These are phyloP conservation scores for Hydrolagus colliei DNA, from an alignment of 2,797 vertebrate genomes.

Conservation along the genomic window DNA sequence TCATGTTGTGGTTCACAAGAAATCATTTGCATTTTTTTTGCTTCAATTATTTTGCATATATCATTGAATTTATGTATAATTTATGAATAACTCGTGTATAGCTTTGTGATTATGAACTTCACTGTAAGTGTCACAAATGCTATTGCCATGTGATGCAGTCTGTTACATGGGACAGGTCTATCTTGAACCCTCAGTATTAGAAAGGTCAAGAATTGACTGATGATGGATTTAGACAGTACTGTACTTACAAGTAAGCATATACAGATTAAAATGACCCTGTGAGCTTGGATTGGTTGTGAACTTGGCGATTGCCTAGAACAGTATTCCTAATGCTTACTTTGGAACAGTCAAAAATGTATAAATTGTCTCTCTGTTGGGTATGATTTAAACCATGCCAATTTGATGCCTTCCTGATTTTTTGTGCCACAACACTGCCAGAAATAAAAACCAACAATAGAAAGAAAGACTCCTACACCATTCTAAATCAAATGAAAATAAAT, in stretches of 20 bases:
- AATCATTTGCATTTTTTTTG: constrained; percentile 10
- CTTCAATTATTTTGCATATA: constrained; percentile 18
- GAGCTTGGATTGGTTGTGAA: neutral
- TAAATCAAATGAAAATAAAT: constrained; percentile 11
- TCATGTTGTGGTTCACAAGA: neutral
- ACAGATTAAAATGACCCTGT: neutral
- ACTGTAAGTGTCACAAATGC: neutral
- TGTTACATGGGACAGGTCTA: neutral
- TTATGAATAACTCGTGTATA: neutral
- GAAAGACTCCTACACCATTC: constrained; percentile 6
- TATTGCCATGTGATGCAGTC: neutral
- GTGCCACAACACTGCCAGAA: constrained; percentile 15
- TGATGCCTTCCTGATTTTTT: constrained; percentile 10
- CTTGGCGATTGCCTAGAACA: constrained; percentile 4
- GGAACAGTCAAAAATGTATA: neutral
- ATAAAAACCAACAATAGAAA: constrained; percentile 22
- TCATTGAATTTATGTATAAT: constrained; percentile 5
- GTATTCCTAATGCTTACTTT: neutral
- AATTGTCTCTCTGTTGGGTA: neutral
- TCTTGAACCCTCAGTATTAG: neutral
- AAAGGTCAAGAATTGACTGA: neutral
- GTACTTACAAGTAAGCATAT: constrained; percentile 5
- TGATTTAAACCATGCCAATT: constrained; percentile 26
- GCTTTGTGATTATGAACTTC: neutral
- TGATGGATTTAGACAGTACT: constrained; percentile 5